These are phyloP conservation scores for Cheilosia urbana DNA, from an alignment of 2,888 invertebrate species.

Conservation along the genomic window DNA sequence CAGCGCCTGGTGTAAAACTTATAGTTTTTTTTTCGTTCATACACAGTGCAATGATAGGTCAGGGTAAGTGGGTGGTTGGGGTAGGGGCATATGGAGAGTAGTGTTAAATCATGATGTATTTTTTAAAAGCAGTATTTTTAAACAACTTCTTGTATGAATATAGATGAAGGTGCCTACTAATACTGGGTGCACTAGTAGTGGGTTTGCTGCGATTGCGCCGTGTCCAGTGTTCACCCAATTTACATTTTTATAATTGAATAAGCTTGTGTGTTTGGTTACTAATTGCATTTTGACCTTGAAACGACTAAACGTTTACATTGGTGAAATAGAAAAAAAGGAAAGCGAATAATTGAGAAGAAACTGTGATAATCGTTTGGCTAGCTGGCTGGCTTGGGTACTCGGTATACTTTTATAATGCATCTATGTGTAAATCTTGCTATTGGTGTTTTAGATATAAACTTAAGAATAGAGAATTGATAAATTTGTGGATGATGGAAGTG, in stretches of 20 bases:
- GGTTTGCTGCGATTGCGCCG: constrained; percentile 33
- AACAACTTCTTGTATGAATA: background rate
- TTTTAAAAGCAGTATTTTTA: constrained; percentile 18
- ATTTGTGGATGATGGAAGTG: too few species aligned
- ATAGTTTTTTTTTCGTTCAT: constrained; percentile 1
- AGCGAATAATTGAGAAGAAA: constrained; percentile 23
- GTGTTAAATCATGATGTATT: constrained; percentile 14
- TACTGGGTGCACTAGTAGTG: background rate
- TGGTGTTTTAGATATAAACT: background rate
- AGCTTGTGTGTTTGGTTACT: constrained; percentile 26
- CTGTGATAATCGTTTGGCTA: constrained; percentile 19
- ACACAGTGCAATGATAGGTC: background rate
- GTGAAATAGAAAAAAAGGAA: constrained; percentile 22
- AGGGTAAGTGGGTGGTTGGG: background rate
- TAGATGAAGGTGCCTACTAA: background rate
- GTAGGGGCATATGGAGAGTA: constrained; percentile 1
- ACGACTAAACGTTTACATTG: constrained; percentile 22
- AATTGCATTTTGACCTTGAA: constrained; percentile 45
- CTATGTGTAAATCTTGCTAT: background rate
- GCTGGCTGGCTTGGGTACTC: background rate
- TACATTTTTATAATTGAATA: constrained; percentile 18
- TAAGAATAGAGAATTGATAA: too few species aligned
- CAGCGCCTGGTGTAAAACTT: constrained; percentile 8
- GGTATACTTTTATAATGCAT: background rate
- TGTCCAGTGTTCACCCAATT: background rate